Conservation (phyloP, 2,113 vertebrate genomes). For the Acinonyx jubatus region DNA sequence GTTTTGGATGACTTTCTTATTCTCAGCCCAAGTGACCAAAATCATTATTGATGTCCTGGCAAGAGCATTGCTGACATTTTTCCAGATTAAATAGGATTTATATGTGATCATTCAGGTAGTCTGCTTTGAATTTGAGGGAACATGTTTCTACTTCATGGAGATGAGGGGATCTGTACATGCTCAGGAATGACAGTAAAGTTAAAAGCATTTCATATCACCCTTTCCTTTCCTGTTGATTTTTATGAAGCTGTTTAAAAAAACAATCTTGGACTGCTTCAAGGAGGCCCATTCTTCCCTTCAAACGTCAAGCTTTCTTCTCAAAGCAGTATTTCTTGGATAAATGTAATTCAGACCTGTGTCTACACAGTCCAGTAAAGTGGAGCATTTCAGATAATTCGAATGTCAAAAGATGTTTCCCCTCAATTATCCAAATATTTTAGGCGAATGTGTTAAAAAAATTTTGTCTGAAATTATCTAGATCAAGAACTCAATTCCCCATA, state of each 20-base stretch:
- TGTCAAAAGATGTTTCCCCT: not conserved
- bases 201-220: not conserved
- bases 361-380: not conserved
- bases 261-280: conserved; percentile 19
- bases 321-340: conserved; percentile 30
- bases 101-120: conserved; percentile 28
- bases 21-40: not conserved
- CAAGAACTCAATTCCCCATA: not conserved
- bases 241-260: not conserved
- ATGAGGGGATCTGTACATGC: not conserved
- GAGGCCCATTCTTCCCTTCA: conserved; percentile 15
- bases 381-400: conserved; percentile 30
- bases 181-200: conserved; percentile 36
- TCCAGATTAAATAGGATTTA: conserved; percentile 41
- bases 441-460: not conserved
- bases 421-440: conserved; percentile 39
- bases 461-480: not conserved
- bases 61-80: conserved; percentile 41
- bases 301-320: not conserved
- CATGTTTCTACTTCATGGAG: not conserved
- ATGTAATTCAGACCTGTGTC: conserved; percentile 34
- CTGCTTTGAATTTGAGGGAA: conserved; percentile 55
- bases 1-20: conserved; percentile 57
- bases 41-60: conserved; percentile 44
- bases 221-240: conserved; percentile 56